Evolutionary conservation across 2,113 vertebrate species (phyloP).

Genomic region (Chloebia gouldiae): DNA sequence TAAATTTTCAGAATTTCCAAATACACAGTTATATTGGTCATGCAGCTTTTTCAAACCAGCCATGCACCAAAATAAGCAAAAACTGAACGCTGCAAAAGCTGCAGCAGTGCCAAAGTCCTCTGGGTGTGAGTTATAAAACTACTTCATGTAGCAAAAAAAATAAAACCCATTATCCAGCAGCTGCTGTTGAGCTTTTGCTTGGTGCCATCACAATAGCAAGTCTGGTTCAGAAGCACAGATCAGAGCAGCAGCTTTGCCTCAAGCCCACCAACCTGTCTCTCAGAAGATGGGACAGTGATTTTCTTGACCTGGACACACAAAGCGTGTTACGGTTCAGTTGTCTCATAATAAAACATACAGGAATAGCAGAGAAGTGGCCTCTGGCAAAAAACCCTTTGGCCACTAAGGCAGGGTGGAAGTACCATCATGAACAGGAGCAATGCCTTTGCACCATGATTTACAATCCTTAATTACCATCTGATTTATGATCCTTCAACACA

Average conservation of each 20-base stretch:
- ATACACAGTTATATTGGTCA: conserved; percentile 68
- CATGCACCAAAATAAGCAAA: conserved; percentile 78
- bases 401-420: background rate
- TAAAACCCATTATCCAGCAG: conserved; percentile 63
- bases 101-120: conserved; percentile 66
- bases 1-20: conserved; percentile 71
- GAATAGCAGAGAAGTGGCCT: conserved; percentile 41
- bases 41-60: conserved; percentile 77
- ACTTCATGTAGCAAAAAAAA: conserved; percentile 69
- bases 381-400: background rate
- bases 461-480: background rate
- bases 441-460: background rate
- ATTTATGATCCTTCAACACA: background rate
- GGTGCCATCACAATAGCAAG: conserved; percentile 73
- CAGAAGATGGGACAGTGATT: conserved; percentile 75
- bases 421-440: background rate
- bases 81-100: conserved; percentile 71
- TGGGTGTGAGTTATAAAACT: conserved; percentile 56
- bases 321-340: conserved; percentile 72
- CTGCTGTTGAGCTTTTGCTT: conserved; percentile 68
- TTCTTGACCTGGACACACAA: conserved; percentile 86
- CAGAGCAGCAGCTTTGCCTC: conserved; percentile 81
- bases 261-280: conserved; percentile 81
- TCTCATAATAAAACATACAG: conserved; percentile 33
- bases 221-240: conserved; percentile 67